Evolutionary conservation across 2,113 vertebrate genomes (phyloP), one percentile per base, ranked within the genome.

Genomic region (Psittacula cyanocephala): DNA sequence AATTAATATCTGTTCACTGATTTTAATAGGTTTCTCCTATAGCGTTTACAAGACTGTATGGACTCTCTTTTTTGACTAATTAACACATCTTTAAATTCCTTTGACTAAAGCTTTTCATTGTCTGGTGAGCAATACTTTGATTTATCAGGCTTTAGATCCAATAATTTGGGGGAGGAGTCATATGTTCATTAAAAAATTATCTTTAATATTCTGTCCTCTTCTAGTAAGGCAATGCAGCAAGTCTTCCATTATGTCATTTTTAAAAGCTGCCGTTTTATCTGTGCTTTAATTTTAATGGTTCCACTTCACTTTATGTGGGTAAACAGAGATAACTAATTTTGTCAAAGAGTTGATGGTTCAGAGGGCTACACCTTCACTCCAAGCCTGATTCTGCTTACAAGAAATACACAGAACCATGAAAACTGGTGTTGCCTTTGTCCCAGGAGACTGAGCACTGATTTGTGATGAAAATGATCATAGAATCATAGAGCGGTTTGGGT

Each of bases 51-150:
- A 94, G 94, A 55, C 90, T 96, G 41, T 75, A 82, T 76, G 41
- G 69, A 59, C 57, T 94, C 76, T 88, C 93, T 96, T 90, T 88
- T 95, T 95, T 93, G 85, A 92, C 92, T 93, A 94, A 96, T 96
- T 97, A 97, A 89, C 88, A 93, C 74, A 70, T 91, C 89, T 94
- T 93, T 94, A 96, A 85, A 97, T 94, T 92, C 80, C 89, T 97
- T 91, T 93, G 84, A 96, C 91, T 91, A 81, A 88, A 91, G 55
- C 31, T 83, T 96, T 95, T 68, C 0, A 0, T 85, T 93, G 62
- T 90, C 87, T 95, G 31, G 63, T 97, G 86, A 90, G 63, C 63
- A 96, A 87, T 86, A 82, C 71, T 93, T 96, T 85, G 80, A 93
- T 96, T 95, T 94, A 88, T 77, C 84, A 82, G 70, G 44, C 44